Evolutionary conservation across 2,888 invertebrate species (phyloP).

Genomic region (Drosophila emarginata): DNA sequence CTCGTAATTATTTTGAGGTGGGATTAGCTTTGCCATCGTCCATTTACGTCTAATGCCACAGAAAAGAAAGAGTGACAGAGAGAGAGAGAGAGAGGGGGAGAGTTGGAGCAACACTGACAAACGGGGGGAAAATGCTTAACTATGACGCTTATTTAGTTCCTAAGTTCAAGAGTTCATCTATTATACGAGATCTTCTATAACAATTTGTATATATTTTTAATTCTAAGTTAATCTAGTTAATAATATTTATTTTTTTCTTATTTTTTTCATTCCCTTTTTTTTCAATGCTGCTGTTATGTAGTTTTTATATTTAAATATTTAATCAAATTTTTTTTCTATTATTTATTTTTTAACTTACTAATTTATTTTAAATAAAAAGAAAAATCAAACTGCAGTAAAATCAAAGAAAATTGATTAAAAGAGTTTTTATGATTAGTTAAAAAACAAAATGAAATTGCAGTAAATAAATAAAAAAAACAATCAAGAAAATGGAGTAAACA

Average conservation of each 20-base stretch:
- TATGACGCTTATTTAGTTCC: constrained; percentile 79
- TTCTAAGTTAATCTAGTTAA: background rate
- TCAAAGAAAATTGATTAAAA: constrained; percentile 6
- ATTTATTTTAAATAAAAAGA: constrained; percentile 35
- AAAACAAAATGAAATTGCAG: too few species aligned
- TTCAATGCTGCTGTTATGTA: constrained; percentile 73
- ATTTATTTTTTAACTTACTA: constrained; percentile 38
- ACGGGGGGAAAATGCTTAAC: constrained; percentile 79
- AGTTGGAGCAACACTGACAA: constrained; percentile 72
- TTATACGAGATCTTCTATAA: constrained; percentile 6
- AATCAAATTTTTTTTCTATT: constrained; percentile 52
- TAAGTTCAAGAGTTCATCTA: constrained; percentile 51
- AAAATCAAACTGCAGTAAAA: constrained; percentile 50
- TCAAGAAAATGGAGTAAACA: background rate
- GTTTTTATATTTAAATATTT: constrained; percentile 50
- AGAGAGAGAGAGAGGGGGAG: constrained; percentile 4
- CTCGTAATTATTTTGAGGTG: constrained; percentile 79
- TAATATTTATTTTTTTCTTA: background rate
- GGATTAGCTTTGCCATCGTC: constrained; percentile 81
- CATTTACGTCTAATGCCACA: constrained; percentile 80
- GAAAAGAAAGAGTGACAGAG: background rate
- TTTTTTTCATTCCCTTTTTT: constrained; percentile 47
- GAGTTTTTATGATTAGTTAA: too few species aligned
- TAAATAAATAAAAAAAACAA: too few species aligned
- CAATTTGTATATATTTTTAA: constrained; percentile 28